phyloP scores from a whole-genome alignment of 1,140 invertebrate genomes.

The Microvelia longipes region DNA sequence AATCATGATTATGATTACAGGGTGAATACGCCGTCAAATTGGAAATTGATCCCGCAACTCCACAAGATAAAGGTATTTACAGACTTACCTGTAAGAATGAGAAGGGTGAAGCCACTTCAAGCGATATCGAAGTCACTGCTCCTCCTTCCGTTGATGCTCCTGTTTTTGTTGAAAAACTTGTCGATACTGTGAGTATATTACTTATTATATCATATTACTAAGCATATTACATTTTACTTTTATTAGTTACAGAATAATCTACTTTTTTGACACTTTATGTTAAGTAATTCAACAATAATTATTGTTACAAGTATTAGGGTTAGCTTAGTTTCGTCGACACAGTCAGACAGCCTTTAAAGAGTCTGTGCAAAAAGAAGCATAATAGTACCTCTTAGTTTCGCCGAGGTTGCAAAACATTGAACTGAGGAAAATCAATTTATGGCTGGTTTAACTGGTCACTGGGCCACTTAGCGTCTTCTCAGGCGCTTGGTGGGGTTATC shows the following conservation, averaged over 20 bases:
- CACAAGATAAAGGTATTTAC: conserved; percentile 70
- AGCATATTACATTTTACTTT: neutral
- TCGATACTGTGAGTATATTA: conserved; percentile 44
- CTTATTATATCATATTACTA: conserved; percentile 2
- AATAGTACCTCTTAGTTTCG: too few relatives aligned
- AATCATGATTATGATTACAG: too few relatives aligned
- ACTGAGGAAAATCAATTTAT: too few relatives aligned
- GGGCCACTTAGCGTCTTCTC: too few relatives aligned
- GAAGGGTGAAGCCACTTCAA: conserved; percentile 82
- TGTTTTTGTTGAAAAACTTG: conserved; percentile 55
- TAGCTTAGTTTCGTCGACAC: too few relatives aligned
- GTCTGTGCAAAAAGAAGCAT: too few relatives aligned
- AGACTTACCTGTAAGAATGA: conserved; percentile 84
- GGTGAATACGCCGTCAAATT: conserved; percentile 75
- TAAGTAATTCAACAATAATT: too few relatives aligned
- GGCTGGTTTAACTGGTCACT: too few relatives aligned
- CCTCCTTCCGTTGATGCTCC: conserved; percentile 48
- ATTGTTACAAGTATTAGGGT: too few relatives aligned
- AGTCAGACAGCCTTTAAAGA: too few relatives aligned
- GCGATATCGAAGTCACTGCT: conserved; percentile 69
- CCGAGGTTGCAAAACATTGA: too few relatives aligned
- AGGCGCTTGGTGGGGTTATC: too few relatives aligned
- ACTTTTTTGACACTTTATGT: neutral
- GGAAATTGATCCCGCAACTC: conserved; percentile 63
- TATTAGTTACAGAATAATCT: neutral